phyloP scores from a whole-genome alignment of 2,797 vertebrate genomes.

The Leptoclinus maculatus region DNA sequence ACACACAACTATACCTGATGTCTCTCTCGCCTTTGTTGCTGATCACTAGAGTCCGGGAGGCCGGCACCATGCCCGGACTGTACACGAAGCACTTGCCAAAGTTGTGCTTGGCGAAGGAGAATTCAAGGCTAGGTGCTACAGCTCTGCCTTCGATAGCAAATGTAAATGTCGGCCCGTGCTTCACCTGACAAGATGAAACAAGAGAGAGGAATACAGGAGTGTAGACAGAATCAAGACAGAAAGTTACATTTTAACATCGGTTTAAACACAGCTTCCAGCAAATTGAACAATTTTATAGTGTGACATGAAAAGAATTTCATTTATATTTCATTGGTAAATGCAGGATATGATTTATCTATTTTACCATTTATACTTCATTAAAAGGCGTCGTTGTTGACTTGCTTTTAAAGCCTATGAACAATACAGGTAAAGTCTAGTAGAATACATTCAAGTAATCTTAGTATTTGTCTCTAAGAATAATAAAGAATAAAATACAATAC shows the following conservation, averaged over 20 bases:
- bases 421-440: background rate
- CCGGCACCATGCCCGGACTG: constrained; percentile 81
- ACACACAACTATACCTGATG: constrained; percentile 72
- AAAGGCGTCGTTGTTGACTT: background rate
- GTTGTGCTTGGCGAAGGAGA: constrained; percentile 89
- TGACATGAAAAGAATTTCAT: background rate
- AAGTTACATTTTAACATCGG: background rate
- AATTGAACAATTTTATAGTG: background rate
- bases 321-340: background rate
- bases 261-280: background rate
- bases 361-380: background rate
- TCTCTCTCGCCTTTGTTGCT: constrained; percentile 84
- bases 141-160: constrained; percentile 81
- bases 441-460: background rate
- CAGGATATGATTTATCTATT: background rate
- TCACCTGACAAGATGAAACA: constrained; percentile 81
- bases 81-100: constrained; percentile 89
- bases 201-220: background rate
- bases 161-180: constrained; percentile 80
- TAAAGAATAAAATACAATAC: background rate
- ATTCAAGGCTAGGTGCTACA: constrained; percentile 82
- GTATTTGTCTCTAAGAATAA: background rate
- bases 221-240: background rate
- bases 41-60: constrained; percentile 81
- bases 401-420: background rate